Evolutionary conservation across 2,888 invertebrate species (phyloP).

Genomic region (Agrochola circellaris): DNA sequence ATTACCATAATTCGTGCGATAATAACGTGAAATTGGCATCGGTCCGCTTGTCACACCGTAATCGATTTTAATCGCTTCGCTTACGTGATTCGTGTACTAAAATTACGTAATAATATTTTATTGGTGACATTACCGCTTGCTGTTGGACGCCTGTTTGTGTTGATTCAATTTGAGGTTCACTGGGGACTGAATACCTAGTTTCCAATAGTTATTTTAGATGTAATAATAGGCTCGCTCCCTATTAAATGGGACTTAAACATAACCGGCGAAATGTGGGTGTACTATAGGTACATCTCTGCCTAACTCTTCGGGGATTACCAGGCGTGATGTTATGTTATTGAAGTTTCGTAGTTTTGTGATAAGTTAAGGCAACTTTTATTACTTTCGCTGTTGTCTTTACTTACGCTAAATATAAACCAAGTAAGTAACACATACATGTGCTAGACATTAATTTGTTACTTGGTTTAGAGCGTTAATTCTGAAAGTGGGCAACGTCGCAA

Average conservation of each 20-base stretch:
- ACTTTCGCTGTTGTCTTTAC: not conserved
- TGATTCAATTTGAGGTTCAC: slow-evolving; percentile 31
- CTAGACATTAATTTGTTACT: too few species aligned
- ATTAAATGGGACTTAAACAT: too few species aligned
- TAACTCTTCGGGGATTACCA: too few species aligned
- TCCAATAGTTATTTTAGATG: not conserved
- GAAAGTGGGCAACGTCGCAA: too few species aligned
- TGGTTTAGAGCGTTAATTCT: too few species aligned
- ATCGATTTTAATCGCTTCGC: slow-evolving; percentile 57
- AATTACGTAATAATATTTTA: slow-evolving; percentile 58
- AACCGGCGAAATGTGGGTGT: too few species aligned
- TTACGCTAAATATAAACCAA: too few species aligned
- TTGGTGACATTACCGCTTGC: slow-evolving; percentile 42
- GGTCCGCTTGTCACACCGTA: slow-evolving; percentile 52
- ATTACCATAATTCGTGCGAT: slow-evolving; percentile 56
- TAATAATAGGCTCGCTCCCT: too few species aligned
- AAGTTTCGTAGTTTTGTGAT: not conserved
- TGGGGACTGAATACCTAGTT: not conserved
- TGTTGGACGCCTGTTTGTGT: slow-evolving; percentile 30
- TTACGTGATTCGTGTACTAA: slow-evolving; percentile 57
- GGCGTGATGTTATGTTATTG: too few species aligned
- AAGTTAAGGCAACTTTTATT: not conserved
- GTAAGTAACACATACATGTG: too few species aligned
- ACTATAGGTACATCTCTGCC: too few species aligned
- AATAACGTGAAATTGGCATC: slow-evolving; percentile 48